phyloP scores from a whole-genome alignment of 2,797 vertebrate species.

The Heterohyrax brucei region DNA sequence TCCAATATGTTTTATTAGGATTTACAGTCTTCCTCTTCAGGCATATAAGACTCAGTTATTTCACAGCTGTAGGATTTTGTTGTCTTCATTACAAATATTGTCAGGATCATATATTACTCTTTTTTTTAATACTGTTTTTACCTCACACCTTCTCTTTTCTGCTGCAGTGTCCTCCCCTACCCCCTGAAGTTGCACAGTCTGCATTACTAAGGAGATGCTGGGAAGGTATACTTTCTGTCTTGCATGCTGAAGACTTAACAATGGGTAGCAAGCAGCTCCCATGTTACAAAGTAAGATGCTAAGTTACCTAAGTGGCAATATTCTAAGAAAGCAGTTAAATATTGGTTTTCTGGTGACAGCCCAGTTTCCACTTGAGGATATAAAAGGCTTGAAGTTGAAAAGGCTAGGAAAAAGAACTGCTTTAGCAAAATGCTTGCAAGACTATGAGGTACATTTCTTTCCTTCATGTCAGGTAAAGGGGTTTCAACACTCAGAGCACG shows the following conservation, averaged over 20 bases:
- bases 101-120: background rate
- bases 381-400: background rate
- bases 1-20: background rate
- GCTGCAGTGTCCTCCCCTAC: background rate
- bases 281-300: background rate
- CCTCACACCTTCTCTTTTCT: background rate
- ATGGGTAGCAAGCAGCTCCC: background rate
- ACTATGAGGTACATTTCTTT: background rate
- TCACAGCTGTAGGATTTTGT: background rate
- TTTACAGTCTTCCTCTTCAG: background rate
- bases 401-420: background rate
- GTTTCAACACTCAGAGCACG: background rate
- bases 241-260: background rate
- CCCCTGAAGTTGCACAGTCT: background rate
- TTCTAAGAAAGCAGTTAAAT: background rate
- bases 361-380: background rate
- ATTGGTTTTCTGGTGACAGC: background rate
- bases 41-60: background rate
- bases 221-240: background rate
- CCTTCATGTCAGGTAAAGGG: background rate
- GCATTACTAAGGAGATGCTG: background rate
- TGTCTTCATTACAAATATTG: constrained; percentile 43
- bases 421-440: background rate
- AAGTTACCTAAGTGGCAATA: background rate
- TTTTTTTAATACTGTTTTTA: background rate